phyloP scores from a whole-genome alignment of 2,888 invertebrate species.

The Masnerella sp. region DNA sequence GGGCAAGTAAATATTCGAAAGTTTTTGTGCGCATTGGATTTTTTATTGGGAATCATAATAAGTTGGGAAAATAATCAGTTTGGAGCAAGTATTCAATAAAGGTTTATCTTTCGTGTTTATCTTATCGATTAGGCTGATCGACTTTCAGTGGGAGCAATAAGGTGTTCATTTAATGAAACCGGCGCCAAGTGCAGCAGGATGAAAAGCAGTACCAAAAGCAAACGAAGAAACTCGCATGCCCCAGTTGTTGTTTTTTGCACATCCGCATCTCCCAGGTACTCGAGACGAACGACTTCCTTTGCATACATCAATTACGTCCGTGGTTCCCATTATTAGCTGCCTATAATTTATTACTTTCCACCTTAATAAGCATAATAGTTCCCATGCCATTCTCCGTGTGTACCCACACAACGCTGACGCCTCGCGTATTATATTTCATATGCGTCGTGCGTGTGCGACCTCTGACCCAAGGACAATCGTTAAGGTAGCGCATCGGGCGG shows the following conservation, averaged over 20 bases:
- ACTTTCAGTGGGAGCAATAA: too few species aligned
- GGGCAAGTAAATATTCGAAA: too few species aligned
- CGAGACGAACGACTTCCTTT: slow-evolving; percentile 71
- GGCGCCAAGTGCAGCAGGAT: slow-evolving; percentile 13
- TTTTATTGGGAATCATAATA: too few species aligned
- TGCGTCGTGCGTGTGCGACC: slow-evolving; percentile 70
- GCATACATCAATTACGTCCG: slow-evolving; percentile 74
- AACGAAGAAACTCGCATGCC: slow-evolving; percentile 54
- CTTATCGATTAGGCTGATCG: too few species aligned
- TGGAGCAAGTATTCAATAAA: too few species aligned
- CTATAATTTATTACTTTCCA: slow-evolving; percentile 77
- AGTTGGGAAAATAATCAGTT: too few species aligned
- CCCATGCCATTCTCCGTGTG: slow-evolving; percentile 71
- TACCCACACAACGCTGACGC: slow-evolving; percentile 52
- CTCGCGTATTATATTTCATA: slow-evolving; percentile 62
- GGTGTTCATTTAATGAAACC: slow-evolving; percentile 3
- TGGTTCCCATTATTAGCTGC: slow-evolving; percentile 74
- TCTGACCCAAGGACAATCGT: slow-evolving; percentile 76
- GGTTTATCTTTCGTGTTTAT: too few species aligned
- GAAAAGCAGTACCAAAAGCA: slow-evolving; percentile 26
- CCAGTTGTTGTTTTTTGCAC: slow-evolving; percentile 54
- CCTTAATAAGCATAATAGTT: slow-evolving; percentile 77
- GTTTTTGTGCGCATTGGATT: too few species aligned
- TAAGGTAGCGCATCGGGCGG: slow-evolving; percentile 75
- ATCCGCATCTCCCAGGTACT: slow-evolving; percentile 57